phyloP scores from a whole-genome alignment of 2,888 invertebrate species.

The Lasioglossum vierecki region DNA sequence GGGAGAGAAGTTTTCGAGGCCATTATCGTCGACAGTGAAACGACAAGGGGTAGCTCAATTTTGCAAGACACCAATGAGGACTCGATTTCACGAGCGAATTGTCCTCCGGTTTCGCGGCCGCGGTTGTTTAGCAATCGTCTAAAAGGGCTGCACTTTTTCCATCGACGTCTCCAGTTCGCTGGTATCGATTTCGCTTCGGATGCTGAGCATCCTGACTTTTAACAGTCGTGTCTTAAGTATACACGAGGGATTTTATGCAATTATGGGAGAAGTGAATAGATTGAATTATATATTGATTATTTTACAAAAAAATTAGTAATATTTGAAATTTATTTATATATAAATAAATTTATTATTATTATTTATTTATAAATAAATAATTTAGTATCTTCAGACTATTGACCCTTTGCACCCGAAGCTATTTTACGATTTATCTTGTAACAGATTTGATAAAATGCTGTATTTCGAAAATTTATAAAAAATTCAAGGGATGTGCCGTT shows the following conservation, averaged over 20 bases:
- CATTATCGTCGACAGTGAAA: constrained; percentile 27
- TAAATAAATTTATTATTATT: too few relatives aligned
- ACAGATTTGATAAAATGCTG: not conserved
- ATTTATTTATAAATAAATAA: too few relatives aligned
- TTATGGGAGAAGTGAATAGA: too few relatives aligned
- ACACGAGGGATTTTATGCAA: too few relatives aligned
- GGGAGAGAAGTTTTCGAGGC: constrained; percentile 6
- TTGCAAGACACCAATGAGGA: constrained; percentile 36
- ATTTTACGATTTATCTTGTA: too few relatives aligned
- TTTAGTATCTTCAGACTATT: too few relatives aligned
- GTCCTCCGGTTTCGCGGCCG: not conserved
- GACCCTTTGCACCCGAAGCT: too few relatives aligned
- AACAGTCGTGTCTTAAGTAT: not conserved
- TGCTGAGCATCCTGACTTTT: not conserved
- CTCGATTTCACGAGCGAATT: constrained; percentile 38
- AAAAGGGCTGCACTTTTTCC: not conserved
- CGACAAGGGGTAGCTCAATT: constrained; percentile 29
- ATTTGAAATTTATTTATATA: too few relatives aligned
- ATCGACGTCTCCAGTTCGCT: not conserved
- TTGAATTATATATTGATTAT: too few relatives aligned
- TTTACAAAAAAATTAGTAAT: too few relatives aligned
- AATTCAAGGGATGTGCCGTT: not conserved
- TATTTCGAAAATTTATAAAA: not conserved
- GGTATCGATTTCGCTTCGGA: not conserved
- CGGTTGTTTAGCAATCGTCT: constrained; percentile 11